Base-by-base conservation (phyloP, 1,140 invertebrate genomes). In the Drosophila trapezifrons region DNA sequence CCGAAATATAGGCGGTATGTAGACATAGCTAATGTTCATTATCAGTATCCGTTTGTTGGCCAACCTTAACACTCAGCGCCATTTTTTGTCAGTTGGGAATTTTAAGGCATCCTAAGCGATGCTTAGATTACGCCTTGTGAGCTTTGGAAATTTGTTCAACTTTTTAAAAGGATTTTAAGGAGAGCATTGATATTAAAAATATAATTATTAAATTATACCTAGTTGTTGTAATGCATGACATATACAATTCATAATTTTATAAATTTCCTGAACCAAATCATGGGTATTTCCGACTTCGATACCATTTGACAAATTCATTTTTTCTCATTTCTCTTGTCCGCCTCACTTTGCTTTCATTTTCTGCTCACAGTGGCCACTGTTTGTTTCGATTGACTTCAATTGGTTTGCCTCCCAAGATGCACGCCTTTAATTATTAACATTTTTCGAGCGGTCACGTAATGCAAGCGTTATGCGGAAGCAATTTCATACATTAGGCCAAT, bases 391-490 rank as follows among this genome's bases (percentile, higher is more conserved):
- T 70, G 65, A 52, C 55, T 47, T 57, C 51, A 71, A 71, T 71
- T 71, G 65, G 67, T 58, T 71, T 58, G 67, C 65, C 67, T 58
- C 67, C 49, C 67, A 71, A 71, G 65, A 71, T 71, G 67, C 67
- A 58, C 43, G 67, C 51, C 51, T 70, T 71, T 71, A 71, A 71
- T 71, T 71, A 71, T 40, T n/a, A 57, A 35, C 65, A 47, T 70
- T 71, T 71, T 70, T 59, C 42, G 13, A 57, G 35, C 40, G 13
- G 65, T 71, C 67, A 71, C 67, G 67, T 71, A 71, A 71, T 71
- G 67, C n/a, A 1, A 22, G n/a, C 27, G 67, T 58, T 71, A 71
- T 71, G 67, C 67, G 67, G 67, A 71, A 71, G 54, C 12, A 20
- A 40, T 57, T 71, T 46, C 65, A 58, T 35, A 17, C 45, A 57